Conservation (phyloP, 1,140 invertebrate genomes). For the Latrodectus geometricus region DNA sequence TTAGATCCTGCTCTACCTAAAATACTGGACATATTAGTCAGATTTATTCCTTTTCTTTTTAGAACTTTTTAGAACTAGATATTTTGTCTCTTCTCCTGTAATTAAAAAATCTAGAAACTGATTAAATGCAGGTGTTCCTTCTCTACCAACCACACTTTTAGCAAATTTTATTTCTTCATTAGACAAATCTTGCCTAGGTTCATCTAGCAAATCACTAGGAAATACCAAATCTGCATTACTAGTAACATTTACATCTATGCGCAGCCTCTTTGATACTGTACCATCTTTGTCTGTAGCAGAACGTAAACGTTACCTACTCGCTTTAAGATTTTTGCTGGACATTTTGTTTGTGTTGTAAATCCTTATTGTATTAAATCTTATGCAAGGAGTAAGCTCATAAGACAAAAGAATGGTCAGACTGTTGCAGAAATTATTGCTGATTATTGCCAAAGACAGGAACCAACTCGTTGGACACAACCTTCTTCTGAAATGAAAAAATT, state of each 20-base stretch:
- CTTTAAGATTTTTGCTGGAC: too few relatives aligned
- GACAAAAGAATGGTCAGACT: constrained; percentile 42
- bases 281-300: constrained; percentile 30
- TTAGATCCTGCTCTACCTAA: constrained; percentile 3
- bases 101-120: too few relatives aligned
- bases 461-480: too few relatives aligned
- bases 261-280: constrained; percentile 2
- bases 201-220: constrained; percentile 27
- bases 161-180: neutral
- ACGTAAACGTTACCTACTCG: constrained; percentile 32
- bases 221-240: constrained; percentile 42
- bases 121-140: too few relatives aligned
- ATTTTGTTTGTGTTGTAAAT: too few relatives aligned
- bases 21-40: neutral
- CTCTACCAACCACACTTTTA: constrained; percentile 2
- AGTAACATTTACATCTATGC: constrained; percentile 29
- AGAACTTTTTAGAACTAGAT: neutral
- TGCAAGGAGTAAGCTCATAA: constrained; percentile 30
- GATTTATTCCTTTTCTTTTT: neutral
- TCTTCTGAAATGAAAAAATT: too few relatives aligned
- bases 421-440: constrained; percentile 41
- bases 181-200: neutral
- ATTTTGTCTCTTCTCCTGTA: constrained; percentile 7
- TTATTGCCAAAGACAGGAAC: constrained; percentile 45
- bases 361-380: constrained; percentile 48